Base-by-base conservation (phyloP, 2,797 vertebrate species). In the Eospalax fontanierii region DNA sequence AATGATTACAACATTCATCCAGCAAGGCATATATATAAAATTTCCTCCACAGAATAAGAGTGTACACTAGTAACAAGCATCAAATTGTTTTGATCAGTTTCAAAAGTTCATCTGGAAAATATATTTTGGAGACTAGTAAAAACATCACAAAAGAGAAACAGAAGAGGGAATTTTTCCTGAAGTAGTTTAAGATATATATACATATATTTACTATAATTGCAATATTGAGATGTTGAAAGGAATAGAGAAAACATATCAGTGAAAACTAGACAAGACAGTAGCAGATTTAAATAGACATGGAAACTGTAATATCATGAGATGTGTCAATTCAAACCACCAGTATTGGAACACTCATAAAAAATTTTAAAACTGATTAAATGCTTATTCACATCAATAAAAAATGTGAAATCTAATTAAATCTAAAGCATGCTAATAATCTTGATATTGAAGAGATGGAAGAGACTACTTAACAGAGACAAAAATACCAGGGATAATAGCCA, bases 351-450 rank as follows among this genome's bases (percentile, higher is more conserved):
- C n/a, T 84, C n/a, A 15, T 46, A 81, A 74, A 33, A 90, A 80
- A 89, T 73, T 92, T 83, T 82, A 85, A 94, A 95, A 75, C 75
- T 94, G 61, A 92, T 78, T 84, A 85, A 63, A 82, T 50, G 91
- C 33, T 93, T 94, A 71, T 18, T 94, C 91, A 78, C 15, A 96
- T 87, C 19, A 71, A 71, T 91, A 85, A 43, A 89, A 81, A 76
- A 40, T 46, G 87, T 91, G 83, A 92, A 33, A 90, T 71, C 21
- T 93, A 88, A 90, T 28, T 88, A 8, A 15, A 88, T 87, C 93
- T 89, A 84, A 87, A 96, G 68, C 3, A 78, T 33, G 65, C 83
- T 92, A 91, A 84, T 68, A 63, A 91, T 91, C 43, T 40, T 90
- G 43, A 78, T 18, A 91, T 89, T 22, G 79, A 63, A 92, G 91